A percentile compares a stretch with the other conserved stretches of the same genome.
Evolutionary conservation across 2,888 invertebrate species (phyloP).

Genomic region (Drosophila siamana): DNA sequence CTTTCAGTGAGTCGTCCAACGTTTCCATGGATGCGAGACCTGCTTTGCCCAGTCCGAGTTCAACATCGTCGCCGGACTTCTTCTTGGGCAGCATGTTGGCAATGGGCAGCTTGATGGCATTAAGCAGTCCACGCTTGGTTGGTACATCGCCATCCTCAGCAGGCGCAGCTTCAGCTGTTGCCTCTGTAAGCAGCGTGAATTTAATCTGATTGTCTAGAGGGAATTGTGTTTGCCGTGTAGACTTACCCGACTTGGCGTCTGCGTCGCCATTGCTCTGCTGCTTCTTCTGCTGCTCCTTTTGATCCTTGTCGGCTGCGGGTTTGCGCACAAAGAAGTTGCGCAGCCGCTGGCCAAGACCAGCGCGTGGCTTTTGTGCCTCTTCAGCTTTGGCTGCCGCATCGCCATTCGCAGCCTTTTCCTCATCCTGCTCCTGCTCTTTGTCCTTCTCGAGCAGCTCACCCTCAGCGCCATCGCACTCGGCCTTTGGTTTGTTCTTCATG

Average conservation of each 20-base stretch:
- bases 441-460: conserved; percentile 86
- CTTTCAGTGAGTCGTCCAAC: conserved; percentile 90
- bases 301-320: conserved; percentile 82
- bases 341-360: conserved; percentile 85
- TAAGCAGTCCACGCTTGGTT: conserved; percentile 86
- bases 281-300: conserved; percentile 81
- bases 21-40: conserved; percentile 93
- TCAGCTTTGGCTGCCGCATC: conserved; percentile 61
- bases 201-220: background rate
- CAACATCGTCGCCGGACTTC: conserved; percentile 86
- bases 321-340: conserved; percentile 87
- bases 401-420: conserved; percentile 75
- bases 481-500: conserved; percentile 90
- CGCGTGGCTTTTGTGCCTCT: conserved; percentile 81
- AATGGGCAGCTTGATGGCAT: conserved; percentile 88
- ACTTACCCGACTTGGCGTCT: conserved; percentile 84
- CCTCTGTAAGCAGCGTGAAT: conserved; percentile 62
- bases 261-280: conserved; percentile 80
- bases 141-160: conserved; percentile 71
- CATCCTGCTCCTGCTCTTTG: conserved; percentile 70
- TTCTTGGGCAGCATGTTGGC: conserved; percentile 88
- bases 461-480: conserved; percentile 87
- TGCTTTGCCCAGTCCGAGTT: conserved; percentile 88
- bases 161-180: conserved; percentile 79
- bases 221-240: no score